Conservation (phyloP, 2,888 invertebrate species). For the Blastobasis lacticolella region DNA sequence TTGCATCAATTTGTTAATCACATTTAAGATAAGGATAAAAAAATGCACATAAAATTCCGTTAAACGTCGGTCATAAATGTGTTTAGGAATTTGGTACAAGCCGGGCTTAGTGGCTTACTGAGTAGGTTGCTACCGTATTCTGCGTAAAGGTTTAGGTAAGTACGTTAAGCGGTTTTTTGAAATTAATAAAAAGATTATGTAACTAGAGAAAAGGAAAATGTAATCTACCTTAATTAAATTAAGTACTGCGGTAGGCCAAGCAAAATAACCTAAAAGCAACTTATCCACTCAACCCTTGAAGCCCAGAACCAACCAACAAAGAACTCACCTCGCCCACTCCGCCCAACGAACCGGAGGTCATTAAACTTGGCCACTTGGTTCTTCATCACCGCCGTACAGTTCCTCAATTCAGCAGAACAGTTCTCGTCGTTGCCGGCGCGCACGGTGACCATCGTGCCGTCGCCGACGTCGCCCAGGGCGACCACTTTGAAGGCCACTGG, state of each 20-base stretch:
- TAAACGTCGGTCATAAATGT: no score
- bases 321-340: constrained; percentile 94
- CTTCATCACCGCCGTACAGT: constrained; percentile 95
- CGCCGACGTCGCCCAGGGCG: constrained; percentile 92
- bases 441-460: constrained; percentile 95
- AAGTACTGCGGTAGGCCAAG: not conserved
- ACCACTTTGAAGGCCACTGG: constrained; percentile 97
- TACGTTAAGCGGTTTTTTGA: no score
- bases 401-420: constrained; percentile 93
- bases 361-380: constrained; percentile 98
- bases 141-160: no score
- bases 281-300: not conserved
- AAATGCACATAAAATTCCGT: no score
- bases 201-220: no score
- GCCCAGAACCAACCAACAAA: not conserved
- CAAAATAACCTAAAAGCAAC: not conserved
- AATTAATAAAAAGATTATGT: no score
- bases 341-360: constrained; percentile 96
- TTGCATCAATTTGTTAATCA: no score
- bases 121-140: no score
- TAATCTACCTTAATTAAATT: no score
- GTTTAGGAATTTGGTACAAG: no score
- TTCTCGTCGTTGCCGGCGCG: constrained; percentile 98
- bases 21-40: no score
- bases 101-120: no score